Evolutionary conservation across 2,797 vertebrate species (phyloP), one percentile per base, ranked within the genome.

Genomic region (Dryobates pubescens): DNA sequence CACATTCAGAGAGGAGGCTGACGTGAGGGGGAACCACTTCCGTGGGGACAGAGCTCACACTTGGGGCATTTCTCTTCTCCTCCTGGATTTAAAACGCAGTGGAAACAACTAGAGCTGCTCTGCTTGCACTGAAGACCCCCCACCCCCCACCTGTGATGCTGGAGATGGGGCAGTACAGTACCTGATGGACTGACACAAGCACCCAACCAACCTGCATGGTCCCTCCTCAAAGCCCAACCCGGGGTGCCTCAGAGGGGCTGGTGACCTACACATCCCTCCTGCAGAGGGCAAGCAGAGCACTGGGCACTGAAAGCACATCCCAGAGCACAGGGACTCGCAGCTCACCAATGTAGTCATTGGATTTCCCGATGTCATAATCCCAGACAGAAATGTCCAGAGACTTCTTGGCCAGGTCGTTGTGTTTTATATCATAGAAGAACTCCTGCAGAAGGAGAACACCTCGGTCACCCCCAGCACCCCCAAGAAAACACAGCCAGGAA

Each of bases 281-380:
- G 2, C 1, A 7, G 11, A n/a, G 41, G 41, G 17, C 1, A 2
- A 26, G 47, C 11, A 4, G 17, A 1, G 1, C 1, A 2, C 0
- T 4, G 3, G 47, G 24, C 36, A 43, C 17, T 56, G 36, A 79
- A 17, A 3, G 11, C 3, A 0, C 8, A 20, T 5, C 80, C 56
- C 57, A 2, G 27, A 79, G 68, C 10, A 4, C 20, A 22, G 53
- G 56, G 54, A 7, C n/a, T 18, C 3, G 7, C 68, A 34, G 95
- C 97, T 97, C 97, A 99, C 99, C 99, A 0, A 99, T 99, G 95
- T 99, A 99, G 93, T 99, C 99, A 1, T 99, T 99, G 38, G 98
- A 98, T 94, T 99, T 99, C 14, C 99, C 99, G 0, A 99, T 99
- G 84, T 99, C 99, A 0, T 99, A 99, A 97, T 99, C 99, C 99